A percentile compares a stretch with the other conserved stretches of the same genome.
Conservation (phyloP, 1,140 invertebrate genomes). For the Palaemon carinicauda region DNA sequence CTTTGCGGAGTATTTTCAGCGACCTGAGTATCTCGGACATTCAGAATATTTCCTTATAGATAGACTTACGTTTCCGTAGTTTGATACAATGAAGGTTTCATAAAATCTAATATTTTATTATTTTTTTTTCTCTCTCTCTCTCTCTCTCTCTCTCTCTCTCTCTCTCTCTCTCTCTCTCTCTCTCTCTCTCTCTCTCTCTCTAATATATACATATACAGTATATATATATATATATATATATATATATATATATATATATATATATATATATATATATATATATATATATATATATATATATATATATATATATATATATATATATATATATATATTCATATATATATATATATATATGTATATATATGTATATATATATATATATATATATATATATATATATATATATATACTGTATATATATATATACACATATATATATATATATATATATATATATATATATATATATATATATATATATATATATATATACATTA, state of each 20-base stretch:
- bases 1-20: too few species aligned
- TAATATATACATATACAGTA: neutral
- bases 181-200: neutral
- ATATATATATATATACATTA: neutral
- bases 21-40: too few species aligned
- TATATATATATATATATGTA: neutral
- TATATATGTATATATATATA: neutral
- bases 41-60: too few species aligned
- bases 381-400: neutral
- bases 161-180: too few species aligned
- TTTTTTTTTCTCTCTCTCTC: too few species aligned
- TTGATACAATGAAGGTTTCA: too few species aligned
- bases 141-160: too few species aligned
- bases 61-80: too few species aligned
- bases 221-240: neutral
- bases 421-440: neutral
- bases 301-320: neutral
- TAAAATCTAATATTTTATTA: neutral
- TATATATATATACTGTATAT: neutral
- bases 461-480: neutral
- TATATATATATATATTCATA: neutral
- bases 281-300: neutral
- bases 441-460: slow-evolving; percentile 9
- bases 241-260: neutral
- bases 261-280: neutral